Evolutionary conservation across 2,113 vertebrate genomes (phyloP), one percentile per base, ranked within the genome.

Genomic region (Ciconia boyciana): DNA sequence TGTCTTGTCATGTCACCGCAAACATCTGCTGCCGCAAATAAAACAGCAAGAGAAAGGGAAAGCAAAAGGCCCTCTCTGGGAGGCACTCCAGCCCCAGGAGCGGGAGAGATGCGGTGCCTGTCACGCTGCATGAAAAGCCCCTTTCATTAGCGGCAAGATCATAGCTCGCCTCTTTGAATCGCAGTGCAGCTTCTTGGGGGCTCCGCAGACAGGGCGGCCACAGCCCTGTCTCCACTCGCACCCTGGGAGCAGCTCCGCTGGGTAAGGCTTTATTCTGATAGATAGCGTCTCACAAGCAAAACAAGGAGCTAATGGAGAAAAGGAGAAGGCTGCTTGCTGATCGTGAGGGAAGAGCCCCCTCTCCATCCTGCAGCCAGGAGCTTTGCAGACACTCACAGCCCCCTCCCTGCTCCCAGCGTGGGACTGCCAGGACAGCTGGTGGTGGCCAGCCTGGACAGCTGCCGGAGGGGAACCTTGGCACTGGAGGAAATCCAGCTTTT

Each of bases 51-150:
- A 31, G 87, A 11, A 49, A 44, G 61, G 77, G 32, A 13, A 51
- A 83, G 93, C 76, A 44, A 72, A 95, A 69, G 94, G 85, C 89
- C 65, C 66, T 90, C 82, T 57, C n/a, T 1, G 48, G 61, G 82
- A n/a, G 2, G 70, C 85, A 66, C 58, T 46, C 41, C 94, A 93
- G 87, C 82, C 90, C 51, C 62, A 6, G 94, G 87, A 95, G 93
- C 10, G 3, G 75, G 29, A 75, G 69, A 9, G 80, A 71, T 13
- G 46, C 6, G 0, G 76, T 2, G 39, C 72, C 75, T 84, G 89
- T 87, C 87, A 89, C n/a, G 28, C 89, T 16, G 79, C 72, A 58
- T 92, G 90, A 96, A 92, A 91, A 87, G 74, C 62, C 83, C 78
- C 87, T 92, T 88, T 91, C 95, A 72, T 94, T 75, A 80, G 85